Percentiles rank a stretch among this genome's conserved stretches.
Evolutionary conservation across 1,140 invertebrate genomes (phyloP).

Genomic region (Drosophila lacertosa): DNA sequence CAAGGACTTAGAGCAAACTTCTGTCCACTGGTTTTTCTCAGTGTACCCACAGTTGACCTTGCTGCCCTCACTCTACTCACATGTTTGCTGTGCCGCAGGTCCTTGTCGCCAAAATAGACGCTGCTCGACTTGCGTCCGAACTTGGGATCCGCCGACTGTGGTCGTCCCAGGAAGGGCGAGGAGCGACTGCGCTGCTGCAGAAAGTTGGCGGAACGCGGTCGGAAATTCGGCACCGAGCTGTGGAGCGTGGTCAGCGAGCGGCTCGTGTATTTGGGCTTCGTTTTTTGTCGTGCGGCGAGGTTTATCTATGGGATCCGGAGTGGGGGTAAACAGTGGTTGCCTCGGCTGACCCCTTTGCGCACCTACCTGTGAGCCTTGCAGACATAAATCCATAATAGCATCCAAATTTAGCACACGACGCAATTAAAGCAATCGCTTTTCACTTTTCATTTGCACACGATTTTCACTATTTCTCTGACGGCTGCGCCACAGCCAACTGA

Average conservation of each 20-base stretch:
- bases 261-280: constrained; percentile 69
- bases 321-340: neutral
- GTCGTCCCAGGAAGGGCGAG: constrained; percentile 69
- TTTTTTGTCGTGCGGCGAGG: constrained; percentile 76
- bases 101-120: constrained; percentile 63
- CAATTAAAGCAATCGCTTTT: constrained; percentile 21
- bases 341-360: neutral
- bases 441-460: constrained; percentile 47
- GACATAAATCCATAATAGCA: constrained; percentile 83
- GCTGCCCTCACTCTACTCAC: constrained; percentile 33
- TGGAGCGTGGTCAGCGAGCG: constrained; percentile 66
- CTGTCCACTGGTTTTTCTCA: neutral
- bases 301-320: constrained; percentile 61
- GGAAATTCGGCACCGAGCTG: constrained; percentile 52
- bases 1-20: no score
- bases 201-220: constrained; percentile 76
- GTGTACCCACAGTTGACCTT: neutral
- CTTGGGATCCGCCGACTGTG: constrained; percentile 81
- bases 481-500: constrained; percentile 65
- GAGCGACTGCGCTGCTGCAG: constrained; percentile 72
- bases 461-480: constrained; percentile 26
- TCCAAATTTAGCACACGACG: constrained; percentile 15
- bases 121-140: constrained; percentile 57
- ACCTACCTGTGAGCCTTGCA: constrained; percentile 73
- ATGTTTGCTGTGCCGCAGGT: constrained; percentile 39